A percentile compares a stretch with the other conserved stretches of the same genome.
These are phyloP conservation scores for Halichondria panicea DNA, from an alignment of 37 sponge, comb jelly and placozoan species.

Conservation along the genomic window DNA sequence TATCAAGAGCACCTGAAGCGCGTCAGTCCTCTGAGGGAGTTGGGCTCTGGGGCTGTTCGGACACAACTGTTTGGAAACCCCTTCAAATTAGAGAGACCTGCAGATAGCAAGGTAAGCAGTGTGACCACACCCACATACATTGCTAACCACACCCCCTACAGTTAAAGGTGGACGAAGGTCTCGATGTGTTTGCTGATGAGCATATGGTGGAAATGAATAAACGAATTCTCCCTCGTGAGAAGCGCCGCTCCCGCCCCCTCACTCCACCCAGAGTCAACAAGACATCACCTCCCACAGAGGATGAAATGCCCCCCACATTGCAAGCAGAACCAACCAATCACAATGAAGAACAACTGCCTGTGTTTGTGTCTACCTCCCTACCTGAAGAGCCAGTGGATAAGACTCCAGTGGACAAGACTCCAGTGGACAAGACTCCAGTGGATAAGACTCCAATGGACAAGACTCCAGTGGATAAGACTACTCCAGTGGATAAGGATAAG, in stretches of 20 bases:
- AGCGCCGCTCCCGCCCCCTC: background rate
- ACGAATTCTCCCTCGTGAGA: background rate
- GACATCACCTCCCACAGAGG: background rate
- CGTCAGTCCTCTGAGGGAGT: slow-evolving; percentile 83
- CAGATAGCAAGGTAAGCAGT: slow-evolving; percentile 50
- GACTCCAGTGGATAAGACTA: background rate
- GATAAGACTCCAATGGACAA: background rate
- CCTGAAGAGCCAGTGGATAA: background rate
- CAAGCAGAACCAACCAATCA: background rate
- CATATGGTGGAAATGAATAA: slow-evolving; percentile 70
- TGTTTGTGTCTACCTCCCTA: background rate
- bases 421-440: background rate
- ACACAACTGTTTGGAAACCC: slow-evolving; percentile 97
- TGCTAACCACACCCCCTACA: background rate
- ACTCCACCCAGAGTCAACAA: background rate
- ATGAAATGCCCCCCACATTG: background rate
- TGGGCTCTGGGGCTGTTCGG: slow-evolving; percentile 75
- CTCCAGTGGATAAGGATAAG: background rate
- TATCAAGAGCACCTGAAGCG: slow-evolving; percentile 91
- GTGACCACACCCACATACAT: background rate
- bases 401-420: background rate
- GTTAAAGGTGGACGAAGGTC: slow-evolving; percentile 1
- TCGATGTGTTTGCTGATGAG: slow-evolving; percentile 71
- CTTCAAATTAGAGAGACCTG: slow-evolving; percentile 76
- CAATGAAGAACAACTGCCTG: background rate